Evolutionary conservation across 92 coral and sea anemone genomes (phyloP).

Genomic region (Palythoa caribaeorum): DNA sequence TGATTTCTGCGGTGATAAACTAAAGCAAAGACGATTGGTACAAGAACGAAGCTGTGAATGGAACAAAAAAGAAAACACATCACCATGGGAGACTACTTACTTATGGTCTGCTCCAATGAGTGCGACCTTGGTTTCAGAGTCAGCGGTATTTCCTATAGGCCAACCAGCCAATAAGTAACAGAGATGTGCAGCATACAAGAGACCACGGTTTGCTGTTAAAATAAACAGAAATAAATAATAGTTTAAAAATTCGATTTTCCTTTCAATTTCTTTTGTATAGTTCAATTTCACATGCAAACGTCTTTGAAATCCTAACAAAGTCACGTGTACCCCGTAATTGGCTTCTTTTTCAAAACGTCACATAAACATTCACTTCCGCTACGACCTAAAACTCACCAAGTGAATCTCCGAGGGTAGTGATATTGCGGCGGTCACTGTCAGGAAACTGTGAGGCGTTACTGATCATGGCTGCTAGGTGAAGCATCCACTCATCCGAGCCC

Average conservation of each 20-base stretch:
- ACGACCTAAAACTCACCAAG: constrained; percentile 25
- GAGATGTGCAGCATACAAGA: constrained; percentile 81
- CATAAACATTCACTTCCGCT: too few species aligned
- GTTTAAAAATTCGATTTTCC: not conserved
- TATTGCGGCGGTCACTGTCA: constrained; percentile 46
- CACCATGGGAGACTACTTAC: constrained; percentile 54
- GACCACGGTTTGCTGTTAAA: constrained; percentile 64
- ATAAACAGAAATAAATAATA: not conserved
- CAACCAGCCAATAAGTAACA: constrained; percentile 90
- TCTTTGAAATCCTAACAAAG: not conserved
- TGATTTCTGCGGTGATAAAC: too few species aligned
- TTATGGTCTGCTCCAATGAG: constrained; percentile 79
- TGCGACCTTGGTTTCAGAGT: constrained; percentile 65
- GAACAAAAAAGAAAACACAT: not conserved
- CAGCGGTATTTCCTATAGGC: constrained; percentile 65
- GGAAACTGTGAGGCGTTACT: constrained; percentile 88
- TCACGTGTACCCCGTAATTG: not conserved
- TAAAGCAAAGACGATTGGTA: too few species aligned
- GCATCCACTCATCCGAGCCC: constrained; percentile 81
- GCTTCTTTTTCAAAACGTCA: not conserved
- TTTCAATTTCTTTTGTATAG: too few species aligned
- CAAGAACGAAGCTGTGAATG: too few species aligned
- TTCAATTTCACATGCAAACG: too few species aligned
- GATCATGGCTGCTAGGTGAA: constrained; percentile 91
- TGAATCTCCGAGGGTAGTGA: constrained; percentile 30